phyloP scores from a whole-genome alignment of 2,113 vertebrate species.

The Jacana jacana region DNA sequence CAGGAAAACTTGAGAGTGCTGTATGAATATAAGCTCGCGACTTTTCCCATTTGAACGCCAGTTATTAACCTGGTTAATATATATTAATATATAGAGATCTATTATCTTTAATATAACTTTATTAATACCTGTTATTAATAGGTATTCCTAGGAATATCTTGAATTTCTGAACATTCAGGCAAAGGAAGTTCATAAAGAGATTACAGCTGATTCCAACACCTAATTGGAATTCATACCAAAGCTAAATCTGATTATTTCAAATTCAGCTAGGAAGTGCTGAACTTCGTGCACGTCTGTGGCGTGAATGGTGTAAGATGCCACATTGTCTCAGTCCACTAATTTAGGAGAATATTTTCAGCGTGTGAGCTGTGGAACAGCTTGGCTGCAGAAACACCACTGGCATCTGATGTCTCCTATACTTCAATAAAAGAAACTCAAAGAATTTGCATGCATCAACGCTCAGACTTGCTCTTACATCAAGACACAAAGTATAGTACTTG shows the following conservation, averaged over 20 bases:
- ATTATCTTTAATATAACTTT: no score
- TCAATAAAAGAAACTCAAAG: not conserved
- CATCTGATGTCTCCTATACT: not conserved
- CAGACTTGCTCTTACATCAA: not conserved
- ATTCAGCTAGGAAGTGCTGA: not conserved
- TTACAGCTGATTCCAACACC: not conserved
- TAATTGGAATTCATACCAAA: not conserved
- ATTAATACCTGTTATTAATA: not conserved
- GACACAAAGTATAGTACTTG: not conserved
- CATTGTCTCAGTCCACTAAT: constrained; percentile 2
- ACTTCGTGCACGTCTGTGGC: not conserved
- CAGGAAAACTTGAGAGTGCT: not conserved
- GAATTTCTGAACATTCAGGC: not conserved
- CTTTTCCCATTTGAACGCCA: not conserved
- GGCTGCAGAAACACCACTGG: not conserved
- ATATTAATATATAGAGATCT: no score
- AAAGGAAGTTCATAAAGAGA: not conserved
- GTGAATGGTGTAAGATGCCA: not conserved
- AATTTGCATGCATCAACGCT: constrained; percentile 4
- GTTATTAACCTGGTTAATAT: not conserved
- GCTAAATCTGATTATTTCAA: not conserved
- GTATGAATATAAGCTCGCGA: not conserved
- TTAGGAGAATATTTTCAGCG: constrained; percentile 6
- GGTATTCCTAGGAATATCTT: not conserved
- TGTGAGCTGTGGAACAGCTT: not conserved